phyloP scores from a whole-genome alignment of 2,113 vertebrate species.

The Oncorhynchus keta region DNA sequence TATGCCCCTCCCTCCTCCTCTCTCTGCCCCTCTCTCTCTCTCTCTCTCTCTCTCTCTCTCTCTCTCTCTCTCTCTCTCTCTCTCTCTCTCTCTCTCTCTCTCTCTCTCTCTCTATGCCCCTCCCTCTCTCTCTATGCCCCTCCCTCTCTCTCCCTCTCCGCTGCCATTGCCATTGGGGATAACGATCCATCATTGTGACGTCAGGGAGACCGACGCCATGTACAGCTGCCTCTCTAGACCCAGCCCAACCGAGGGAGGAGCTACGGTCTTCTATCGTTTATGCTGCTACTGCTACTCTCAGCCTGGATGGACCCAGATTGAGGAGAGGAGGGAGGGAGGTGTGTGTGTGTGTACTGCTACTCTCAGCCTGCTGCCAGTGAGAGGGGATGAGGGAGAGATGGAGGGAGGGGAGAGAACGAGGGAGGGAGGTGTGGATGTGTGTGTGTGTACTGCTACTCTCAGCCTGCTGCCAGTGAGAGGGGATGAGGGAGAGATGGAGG shows the following conservation, averaged over 20 bases:
- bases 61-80: no score
- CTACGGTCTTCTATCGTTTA: not conserved
- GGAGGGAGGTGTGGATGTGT: no score
- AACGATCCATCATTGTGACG: slow-evolving; percentile 50
- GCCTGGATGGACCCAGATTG: slow-evolving; percentile 14
- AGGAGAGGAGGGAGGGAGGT: slow-evolving; percentile 10
- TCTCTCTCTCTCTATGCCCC: not conserved
- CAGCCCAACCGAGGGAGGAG: slow-evolving; percentile 25
- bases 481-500: not conserved
- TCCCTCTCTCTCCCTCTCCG: not conserved
- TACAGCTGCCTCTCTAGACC: slow-evolving; percentile 38
- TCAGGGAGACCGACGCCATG: slow-evolving; percentile 40
- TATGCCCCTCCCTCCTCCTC: no score
- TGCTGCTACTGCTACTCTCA: not conserved
- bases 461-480: slow-evolving; percentile 6
- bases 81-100: slow-evolving; percentile 74
- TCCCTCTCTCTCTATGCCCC: not conserved
- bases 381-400: slow-evolving; percentile 8
- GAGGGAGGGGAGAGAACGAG: not conserved
- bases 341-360: no score
- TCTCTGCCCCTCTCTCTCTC: no score
- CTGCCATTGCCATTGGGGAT: slow-evolving; percentile 17
- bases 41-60: not conserved
- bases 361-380: not conserved
- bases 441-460: not conserved